These are phyloP conservation scores for Clarias macrocephalus DNA, from an alignment of 2,113 vertebrate genomes.

Conservation along the genomic window DNA sequence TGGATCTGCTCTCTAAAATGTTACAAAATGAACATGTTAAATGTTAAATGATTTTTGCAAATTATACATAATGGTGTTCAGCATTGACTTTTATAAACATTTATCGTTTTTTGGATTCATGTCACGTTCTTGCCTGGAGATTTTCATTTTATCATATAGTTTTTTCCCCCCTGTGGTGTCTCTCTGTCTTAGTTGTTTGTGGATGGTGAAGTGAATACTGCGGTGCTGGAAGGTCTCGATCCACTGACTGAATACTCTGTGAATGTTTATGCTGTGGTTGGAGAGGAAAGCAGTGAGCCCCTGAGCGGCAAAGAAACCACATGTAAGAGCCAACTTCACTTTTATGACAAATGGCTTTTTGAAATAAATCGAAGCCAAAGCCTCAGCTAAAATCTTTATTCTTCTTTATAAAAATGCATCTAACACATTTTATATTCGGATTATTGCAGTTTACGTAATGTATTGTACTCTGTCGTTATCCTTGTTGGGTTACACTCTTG, in stretches of 20 bases:
- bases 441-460: not conserved
- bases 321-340: slow-evolving; percentile 73
- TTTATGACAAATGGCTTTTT: slow-evolving; percentile 14
- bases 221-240: slow-evolving; percentile 81
- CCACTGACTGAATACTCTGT: slow-evolving; percentile 89
- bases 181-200: slow-evolving; percentile 79
- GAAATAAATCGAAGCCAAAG: slow-evolving; percentile 25
- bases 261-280: slow-evolving; percentile 87
- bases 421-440: not conserved
- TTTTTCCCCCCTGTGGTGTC: not conserved
- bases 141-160: not conserved
- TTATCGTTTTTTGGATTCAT: not conserved
- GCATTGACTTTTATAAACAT: no score
- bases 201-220: slow-evolving; percentile 81
- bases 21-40: not conserved
- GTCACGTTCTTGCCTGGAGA: not conserved
- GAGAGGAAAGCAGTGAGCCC: slow-evolving; percentile 90
- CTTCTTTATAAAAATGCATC: not conserved
- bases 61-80: not conserved
- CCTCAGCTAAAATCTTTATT: slow-evolving; percentile 3
- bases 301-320: slow-evolving; percentile 88
- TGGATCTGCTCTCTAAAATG: not conserved
- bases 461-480: not conserved
- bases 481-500: not conserved
- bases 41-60: not conserved